Percentiles rank a stretch among this genome's conserved stretches.
Evolutionary conservation across 2,888 invertebrate genomes (phyloP).

Genomic region (Ennomos quercinarius): DNA sequence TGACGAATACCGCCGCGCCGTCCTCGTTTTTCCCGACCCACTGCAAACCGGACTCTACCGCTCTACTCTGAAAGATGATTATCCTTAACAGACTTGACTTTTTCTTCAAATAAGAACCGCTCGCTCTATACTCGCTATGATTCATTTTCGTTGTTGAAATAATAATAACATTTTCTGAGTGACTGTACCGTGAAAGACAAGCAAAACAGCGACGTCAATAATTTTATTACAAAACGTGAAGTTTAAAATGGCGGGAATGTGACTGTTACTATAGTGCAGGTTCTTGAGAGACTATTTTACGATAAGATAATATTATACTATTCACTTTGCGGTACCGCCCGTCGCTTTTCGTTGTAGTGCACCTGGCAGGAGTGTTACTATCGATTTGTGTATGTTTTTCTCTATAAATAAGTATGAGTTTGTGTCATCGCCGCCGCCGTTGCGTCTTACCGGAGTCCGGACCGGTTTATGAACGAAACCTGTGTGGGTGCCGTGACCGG

Average conservation of each 20-base stretch:
- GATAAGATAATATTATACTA: slow-evolving; percentile 36
- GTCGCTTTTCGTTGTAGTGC: slow-evolving; percentile 43
- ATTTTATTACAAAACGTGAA: slow-evolving; percentile 40
- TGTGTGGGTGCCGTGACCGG: slow-evolving; percentile 67
- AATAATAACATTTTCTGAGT: slow-evolving; percentile 68
- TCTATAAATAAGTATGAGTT: slow-evolving; percentile 81
- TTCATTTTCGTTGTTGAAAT: slow-evolving; percentile 81
- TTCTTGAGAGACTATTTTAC: slow-evolving; percentile 52
- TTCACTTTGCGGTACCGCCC: slow-evolving; percentile 47
- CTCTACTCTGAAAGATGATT: slow-evolving; percentile 70
- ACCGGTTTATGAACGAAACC: slow-evolving; percentile 76
- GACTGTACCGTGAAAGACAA: slow-evolving; percentile 51
- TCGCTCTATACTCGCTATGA: slow-evolving; percentile 61
- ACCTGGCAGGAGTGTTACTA: slow-evolving; percentile 63
- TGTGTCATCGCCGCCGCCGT: slow-evolving; percentile 70
- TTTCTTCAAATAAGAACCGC: slow-evolving; percentile 67
- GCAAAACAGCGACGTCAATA: slow-evolving; percentile 32
- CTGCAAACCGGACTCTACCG: slow-evolving; percentile 76
- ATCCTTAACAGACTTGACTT: slow-evolving; percentile 55
- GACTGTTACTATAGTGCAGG: slow-evolving; percentile 47
- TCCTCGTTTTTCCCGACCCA: slow-evolving; percentile 71
- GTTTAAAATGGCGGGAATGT: slow-evolving; percentile 61
- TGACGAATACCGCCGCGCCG: slow-evolving; percentile 81
- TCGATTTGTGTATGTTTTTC: slow-evolving; percentile 81
- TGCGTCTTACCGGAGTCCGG: slow-evolving; percentile 63